Conservation (phyloP, 2,797 vertebrate species). For the Cynopterus sphinx region DNA sequence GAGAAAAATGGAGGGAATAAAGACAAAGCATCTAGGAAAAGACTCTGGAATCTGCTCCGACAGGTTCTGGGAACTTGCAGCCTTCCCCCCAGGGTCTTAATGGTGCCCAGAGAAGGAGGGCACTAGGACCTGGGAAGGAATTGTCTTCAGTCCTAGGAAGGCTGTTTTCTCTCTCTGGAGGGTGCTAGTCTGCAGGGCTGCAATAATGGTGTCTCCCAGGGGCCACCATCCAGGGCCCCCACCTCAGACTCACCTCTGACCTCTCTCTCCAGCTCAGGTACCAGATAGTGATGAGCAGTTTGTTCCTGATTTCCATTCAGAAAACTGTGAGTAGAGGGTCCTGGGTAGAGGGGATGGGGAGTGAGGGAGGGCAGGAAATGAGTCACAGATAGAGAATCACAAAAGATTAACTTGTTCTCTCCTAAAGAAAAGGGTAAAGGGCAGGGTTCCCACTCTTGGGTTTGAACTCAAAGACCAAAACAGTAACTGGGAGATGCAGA, state of each 20-base stretch:
- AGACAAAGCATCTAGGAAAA: constrained; percentile 38
- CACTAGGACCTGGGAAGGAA: not conserved
- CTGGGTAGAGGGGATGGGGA: not conserved
- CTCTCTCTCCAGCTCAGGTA: constrained; percentile 94
- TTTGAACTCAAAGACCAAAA: not conserved
- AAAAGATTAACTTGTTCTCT: constrained; percentile 28
- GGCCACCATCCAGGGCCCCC: not conserved
- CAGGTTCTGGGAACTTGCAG: constrained; percentile 38
- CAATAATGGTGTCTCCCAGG: not conserved
- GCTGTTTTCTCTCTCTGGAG: not conserved
- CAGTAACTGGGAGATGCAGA: not conserved
- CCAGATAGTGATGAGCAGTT: constrained; percentile 98
- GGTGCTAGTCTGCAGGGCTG: not conserved
- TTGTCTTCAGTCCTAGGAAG: not conserved
- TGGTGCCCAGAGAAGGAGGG: not conserved
- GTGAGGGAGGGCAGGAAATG: constrained; percentile 43
- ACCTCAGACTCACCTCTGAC: constrained; percentile 25
- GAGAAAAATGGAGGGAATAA: constrained; percentile 27
- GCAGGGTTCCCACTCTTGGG: not conserved
- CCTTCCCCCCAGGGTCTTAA: not conserved
- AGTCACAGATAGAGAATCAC: not conserved
- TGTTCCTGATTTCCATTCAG: constrained; percentile 97
- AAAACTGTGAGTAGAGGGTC: constrained; percentile 93
- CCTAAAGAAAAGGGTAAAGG: not conserved
- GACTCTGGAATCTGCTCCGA: constrained; percentile 59